A percentile compares a stretch with the other conserved stretches of the same genome.
phyloP scores from a whole-genome alignment of 2,113 vertebrate species.

The Proterorhinus semilunaris region DNA sequence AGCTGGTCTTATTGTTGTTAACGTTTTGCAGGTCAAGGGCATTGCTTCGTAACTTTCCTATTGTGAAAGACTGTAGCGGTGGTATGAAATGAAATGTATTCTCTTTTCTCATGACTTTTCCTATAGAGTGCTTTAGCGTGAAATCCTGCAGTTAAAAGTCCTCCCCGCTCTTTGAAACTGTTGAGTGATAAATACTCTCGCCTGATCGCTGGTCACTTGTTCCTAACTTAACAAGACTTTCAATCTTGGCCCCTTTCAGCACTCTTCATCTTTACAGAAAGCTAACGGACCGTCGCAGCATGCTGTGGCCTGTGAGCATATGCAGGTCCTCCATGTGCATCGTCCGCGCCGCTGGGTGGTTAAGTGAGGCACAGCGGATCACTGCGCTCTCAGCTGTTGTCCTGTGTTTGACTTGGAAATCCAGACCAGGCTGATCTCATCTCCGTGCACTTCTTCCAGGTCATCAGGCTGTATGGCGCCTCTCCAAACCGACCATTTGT shows the following conservation, averaged over 20 bases:
- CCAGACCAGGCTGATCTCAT: slow-evolving; percentile 67
- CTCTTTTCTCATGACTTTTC: slow-evolving; percentile 6
- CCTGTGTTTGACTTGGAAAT: slow-evolving; percentile 67
- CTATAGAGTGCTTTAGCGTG: neutral
- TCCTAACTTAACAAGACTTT: slow-evolving; percentile 40
- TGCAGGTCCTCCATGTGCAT: slow-evolving; percentile 42
- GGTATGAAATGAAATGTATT: neutral
- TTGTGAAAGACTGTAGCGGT: neutral
- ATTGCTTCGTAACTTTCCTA: too few species aligned
- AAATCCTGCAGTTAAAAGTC: slow-evolving; percentile 21
- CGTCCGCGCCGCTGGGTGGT: slow-evolving; percentile 54
- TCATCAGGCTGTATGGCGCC: slow-evolving; percentile 42
- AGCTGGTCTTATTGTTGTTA: too few species aligned
- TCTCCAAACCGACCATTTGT: slow-evolving; percentile 36
- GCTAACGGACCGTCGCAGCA: slow-evolving; percentile 54
- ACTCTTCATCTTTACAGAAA: slow-evolving; percentile 27
- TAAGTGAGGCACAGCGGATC: slow-evolving; percentile 56
- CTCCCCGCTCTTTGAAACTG: slow-evolving; percentile 33
- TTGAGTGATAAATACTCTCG: slow-evolving; percentile 46
- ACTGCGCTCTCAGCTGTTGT: slow-evolving; percentile 61
- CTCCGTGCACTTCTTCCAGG: slow-evolving; percentile 54
- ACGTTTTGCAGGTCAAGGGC: too few species aligned
- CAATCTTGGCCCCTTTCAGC: slow-evolving; percentile 51
- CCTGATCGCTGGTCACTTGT: slow-evolving; percentile 53
- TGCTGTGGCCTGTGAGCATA: slow-evolving; percentile 35